Evolutionary conservation across 2,888 invertebrate species (phyloP), one percentile per base, ranked within the genome.

Genomic region (Zaprionus lineosus): DNA sequence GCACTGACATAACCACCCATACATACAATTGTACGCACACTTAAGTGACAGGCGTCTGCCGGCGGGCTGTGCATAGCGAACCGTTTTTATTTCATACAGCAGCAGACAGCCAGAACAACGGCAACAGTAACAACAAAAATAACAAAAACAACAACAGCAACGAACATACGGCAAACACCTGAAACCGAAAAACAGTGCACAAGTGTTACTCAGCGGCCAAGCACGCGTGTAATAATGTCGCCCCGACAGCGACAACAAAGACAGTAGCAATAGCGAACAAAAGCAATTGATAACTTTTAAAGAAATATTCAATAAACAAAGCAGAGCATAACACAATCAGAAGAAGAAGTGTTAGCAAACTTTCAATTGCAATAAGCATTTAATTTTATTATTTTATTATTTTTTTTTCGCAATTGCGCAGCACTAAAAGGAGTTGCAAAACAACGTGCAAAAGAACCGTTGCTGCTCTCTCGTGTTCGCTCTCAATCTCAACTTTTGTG

Each of bases 31-130:
- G 7, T 15, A 24, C 40, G 16, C 19, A 47, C 31, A 47, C 12
- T 28, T 36, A 36, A 47, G 21, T 33, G 46, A 52, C 58, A 62
- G 56, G 51, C 66, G 43, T 43, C 33, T 33, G 66, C 61, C 55
- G 48, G 9, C 14, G 55, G 47, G 44, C 56, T 83, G 84, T 68
- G 78, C 83, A 86, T 86, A 83, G 73, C 69, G 87, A 74, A 85
- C 82, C 77, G 88, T 83, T 88, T 88, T 85, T 87, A 88, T 87
- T 88, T 86, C 88, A 88, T 87, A 86, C 60, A 66, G 52, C 47
- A 43, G 57, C 66, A 16, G 11, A 19, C 24, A 50, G 11, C 73
- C 72, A 60, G 61, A 63, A 31, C 60, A 66, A 59, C 66, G 36
- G 15, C 19, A 33, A 33, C 31, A 41, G 18, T 41, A 39, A 40